These are phyloP conservation scores for Malacoctenus gilli DNA, from an alignment of 2,797 vertebrate genomes.

Conservation along the genomic window DNA sequence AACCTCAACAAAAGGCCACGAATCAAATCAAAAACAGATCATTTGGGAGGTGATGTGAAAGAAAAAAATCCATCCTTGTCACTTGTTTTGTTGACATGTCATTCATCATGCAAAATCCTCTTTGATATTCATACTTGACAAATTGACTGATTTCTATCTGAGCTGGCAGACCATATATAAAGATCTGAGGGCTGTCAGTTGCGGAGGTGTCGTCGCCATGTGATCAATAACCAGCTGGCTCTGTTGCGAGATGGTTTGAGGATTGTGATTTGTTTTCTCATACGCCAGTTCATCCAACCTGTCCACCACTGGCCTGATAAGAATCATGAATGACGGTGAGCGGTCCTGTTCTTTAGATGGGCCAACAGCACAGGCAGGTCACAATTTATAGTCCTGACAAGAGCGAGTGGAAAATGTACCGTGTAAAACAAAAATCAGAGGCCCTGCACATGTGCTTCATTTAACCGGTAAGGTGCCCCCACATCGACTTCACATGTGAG, in stretches of 20 bases:
- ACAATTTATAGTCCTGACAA: slow-evolving; percentile 34
- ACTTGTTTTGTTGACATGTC: slow-evolving; percentile 33
- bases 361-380: slow-evolving; percentile 25
- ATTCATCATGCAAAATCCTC: slow-evolving; percentile 42
- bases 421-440: neutral
- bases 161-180: slow-evolving; percentile 24
- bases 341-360: slow-evolving; percentile 26
- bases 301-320: slow-evolving; percentile 40
- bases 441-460: slow-evolving; percentile 39
- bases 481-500: slow-evolving; percentile 44
- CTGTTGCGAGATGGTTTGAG: slow-evolving; percentile 10
- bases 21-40: slow-evolving; percentile 21
- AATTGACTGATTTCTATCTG: slow-evolving; percentile 27
- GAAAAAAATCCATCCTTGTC: slow-evolving; percentile 12
- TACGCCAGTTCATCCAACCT: slow-evolving; percentile 38
- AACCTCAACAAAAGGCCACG: slow-evolving; percentile 21
- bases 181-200: slow-evolving; percentile 33
- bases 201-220: slow-evolving; percentile 21
- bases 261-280: slow-evolving; percentile 46
- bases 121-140: slow-evolving; percentile 44
- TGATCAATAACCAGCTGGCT: slow-evolving; percentile 47
- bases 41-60: slow-evolving; percentile 25
- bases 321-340: slow-evolving; percentile 38
- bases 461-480: slow-evolving; percentile 29
- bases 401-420: slow-evolving; percentile 39